Base-by-base conservation (phyloP, 2,888 invertebrate genomes). In the Eueremaeus valkanovi region DNA sequence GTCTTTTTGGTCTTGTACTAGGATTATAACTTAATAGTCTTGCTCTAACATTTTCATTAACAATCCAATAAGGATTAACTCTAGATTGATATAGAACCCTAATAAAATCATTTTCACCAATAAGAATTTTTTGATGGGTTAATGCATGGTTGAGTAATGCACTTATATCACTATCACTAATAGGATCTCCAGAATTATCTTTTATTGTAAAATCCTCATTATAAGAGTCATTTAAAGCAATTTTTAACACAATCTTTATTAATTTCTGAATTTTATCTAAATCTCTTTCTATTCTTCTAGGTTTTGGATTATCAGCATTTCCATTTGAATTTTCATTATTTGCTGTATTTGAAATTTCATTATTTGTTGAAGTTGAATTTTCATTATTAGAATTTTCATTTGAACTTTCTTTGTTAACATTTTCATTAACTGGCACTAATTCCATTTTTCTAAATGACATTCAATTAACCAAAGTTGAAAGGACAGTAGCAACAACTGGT, bases 281-380 rank as follows among this genome's bases (percentile, higher is more conserved):
- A 51, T 51, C 51, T 21, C 51, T 51, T 21, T 51, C 51, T n/a
- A 51, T 51, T n/a, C 51, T n/a, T 51, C 21, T n/a, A n/a, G n/a
- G 18, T 45, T 45, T 45, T 8, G 36, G 11, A 36, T n/a, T n/a
- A n/a, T n/a, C n/a, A n/a, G n/a, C n/a, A n/a, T n/a, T n/a, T n/a
- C n/a, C n/a, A n/a, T n/a, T n/a, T n/a, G n/a, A n/a, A n/a, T n/a
- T n/a, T n/a, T n/a, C n/a, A n/a, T n/a, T n/a, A n/a, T n/a, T n/a
- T n/a, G n/a, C n/a, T n/a, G n/a, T n/a, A n/a, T n/a, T n/a, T n/a
- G n/a, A n/a, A n/a, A n/a, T n/a, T n/a, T n/a, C n/a, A n/a, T n/a
- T n/a, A n/a, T n/a, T n/a, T n/a, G n/a, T n/a, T n/a, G n/a, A n/a
- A n/a, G n/a, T n/a, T n/a, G n/a, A n/a, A n/a, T n/a, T n/a, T n/a